A percentile compares a stretch with the other conserved stretches of the same genome.
Evolutionary conservation across 1,140 invertebrate genomes (phyloP).

Genomic region (Achroia grisella): DNA sequence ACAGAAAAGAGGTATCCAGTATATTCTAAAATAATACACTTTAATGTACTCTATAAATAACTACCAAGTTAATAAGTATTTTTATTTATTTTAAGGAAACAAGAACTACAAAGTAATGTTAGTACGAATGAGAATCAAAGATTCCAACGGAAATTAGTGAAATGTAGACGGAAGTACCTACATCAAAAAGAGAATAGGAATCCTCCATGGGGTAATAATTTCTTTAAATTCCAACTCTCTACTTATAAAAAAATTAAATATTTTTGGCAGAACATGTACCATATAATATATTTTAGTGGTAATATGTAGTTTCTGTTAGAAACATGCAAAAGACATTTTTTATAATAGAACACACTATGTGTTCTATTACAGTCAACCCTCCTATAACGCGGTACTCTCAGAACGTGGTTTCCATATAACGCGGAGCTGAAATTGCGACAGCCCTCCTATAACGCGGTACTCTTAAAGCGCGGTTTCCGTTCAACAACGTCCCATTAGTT

Average conservation of each 20-base stretch:
- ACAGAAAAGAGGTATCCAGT: slow-evolving; percentile 77
- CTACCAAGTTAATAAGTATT: too few relatives aligned
- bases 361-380: too few relatives aligned
- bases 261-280: neutral
- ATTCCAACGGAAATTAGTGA: slow-evolving; percentile 85
- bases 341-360: too few relatives aligned
- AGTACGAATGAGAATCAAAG: slow-evolving; percentile 80
- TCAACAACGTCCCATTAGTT: too few relatives aligned
- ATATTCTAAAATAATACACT: slow-evolving; percentile 2
- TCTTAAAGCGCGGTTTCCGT: too few relatives aligned
- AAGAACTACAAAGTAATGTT: slow-evolving; percentile 59
- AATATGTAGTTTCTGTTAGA: too few relatives aligned
- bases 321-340: too few relatives aligned
- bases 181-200: slow-evolving; percentile 83
- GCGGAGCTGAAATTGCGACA: too few relatives aligned
- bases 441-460: too few relatives aligned
- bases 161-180: slow-evolving; percentile 84
- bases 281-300: neutral
- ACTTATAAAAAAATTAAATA: neutral
- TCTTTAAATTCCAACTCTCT: neutral
- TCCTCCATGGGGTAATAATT: slow-evolving; percentile 86
- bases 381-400: too few relatives aligned
- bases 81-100: slow-evolving; percentile 48
- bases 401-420: too few relatives aligned
- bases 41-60: too few relatives aligned